Base-by-base conservation (phyloP, 2,888 invertebrate species). In the Ophion slaviceki region DNA sequence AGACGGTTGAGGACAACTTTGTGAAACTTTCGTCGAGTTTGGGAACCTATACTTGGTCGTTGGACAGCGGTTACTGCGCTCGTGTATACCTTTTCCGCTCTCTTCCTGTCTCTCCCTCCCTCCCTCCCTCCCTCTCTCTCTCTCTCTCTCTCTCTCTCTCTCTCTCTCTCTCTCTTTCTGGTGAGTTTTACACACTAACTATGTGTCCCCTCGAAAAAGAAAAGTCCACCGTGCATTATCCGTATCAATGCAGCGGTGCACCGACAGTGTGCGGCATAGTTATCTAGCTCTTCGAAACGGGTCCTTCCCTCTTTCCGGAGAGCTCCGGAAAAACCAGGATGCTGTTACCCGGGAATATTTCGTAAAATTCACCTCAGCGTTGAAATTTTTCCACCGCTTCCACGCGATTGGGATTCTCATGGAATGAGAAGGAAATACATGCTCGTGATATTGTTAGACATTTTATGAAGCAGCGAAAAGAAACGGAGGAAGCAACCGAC, bases 401-500 rank as follows among this genome's bases (percentile, higher is more conserved):
- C 79, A 11, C 59, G 17, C 72, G 66, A 75, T 59, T 59, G 61
- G 82, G 64, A 74, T 47, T 59, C 28, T 53, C 45, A 20, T 45
- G 20, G 40, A 47, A 67, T 20, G 79, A 72, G 17, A 80, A 68
- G 76, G 67, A 53, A 77, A 84, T 72, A 72, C 70, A 75, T 53
- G 61, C 61, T 61, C 40, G 28, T 68, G 80, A 78, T 80, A 70
- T 79, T 71, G 76, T 82, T 78, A 28, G 64, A 64, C 62, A 74
- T 74, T 85, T 78, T 70, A 64, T 40, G 61, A 61, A 24, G 53
- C 8, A 85, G 64, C 67, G 81, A 80, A 70, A 75, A 57, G 62
- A 80, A 81, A 70, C 67, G 59, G 77, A 79, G 81, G 85, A 82
- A 81, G 87, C 84, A 84, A 84, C 85, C 82, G 85, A 85, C 78